Base-by-base conservation (phyloP, 2,888 invertebrate species). In the Agriotes lineatus region DNA sequence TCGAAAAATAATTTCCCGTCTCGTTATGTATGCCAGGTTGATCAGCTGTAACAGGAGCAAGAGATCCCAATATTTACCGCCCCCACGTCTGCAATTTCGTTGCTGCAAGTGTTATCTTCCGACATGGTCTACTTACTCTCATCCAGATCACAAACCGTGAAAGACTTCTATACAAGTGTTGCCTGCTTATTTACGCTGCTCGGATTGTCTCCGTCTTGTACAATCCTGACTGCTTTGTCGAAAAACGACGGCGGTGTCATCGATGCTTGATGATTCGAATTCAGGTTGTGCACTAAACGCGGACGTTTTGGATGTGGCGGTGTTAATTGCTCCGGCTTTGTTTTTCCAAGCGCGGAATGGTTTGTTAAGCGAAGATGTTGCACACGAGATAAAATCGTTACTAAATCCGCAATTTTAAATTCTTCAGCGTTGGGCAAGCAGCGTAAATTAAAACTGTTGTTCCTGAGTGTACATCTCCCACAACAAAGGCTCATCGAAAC, bases 51-150 rank as follows among this genome's bases (percentile, higher is more conserved):
- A 59, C 42, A 59, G 25, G 30, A 59, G 25, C 37, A 35, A 39
- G 37, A 59, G 45, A 45, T 57, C 5, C 1, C 14, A 59, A n/a
- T 45, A 25, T 50, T 37, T 35, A 19, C 12, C 25, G 39, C 60
- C 50, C 25, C 18, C 45, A 22, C 18, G 52, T n/a, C 18, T 35
- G 5, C 16, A 9, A 30, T 12, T 44, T 57, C n/a, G 20, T 39
- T 42, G 37, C 25, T 52, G 56, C 56, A 56, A 56, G 48, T 48
- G 59, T 57, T 56, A 57, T 64, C 44, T 35, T 42, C 9, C 16
- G 30, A 20, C 25, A 60, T 48, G 59, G 67, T 67, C 67, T 67
- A 67, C 56, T 67, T 65, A 58, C 14, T 65, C 42, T 61, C 33
- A 18, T 56, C n/a, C 42, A 30, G 19, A 58, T 50, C 52, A 54